phyloP scores from a whole-genome alignment of 1,140 invertebrate genomes.

The Drosophila sp. region DNA sequence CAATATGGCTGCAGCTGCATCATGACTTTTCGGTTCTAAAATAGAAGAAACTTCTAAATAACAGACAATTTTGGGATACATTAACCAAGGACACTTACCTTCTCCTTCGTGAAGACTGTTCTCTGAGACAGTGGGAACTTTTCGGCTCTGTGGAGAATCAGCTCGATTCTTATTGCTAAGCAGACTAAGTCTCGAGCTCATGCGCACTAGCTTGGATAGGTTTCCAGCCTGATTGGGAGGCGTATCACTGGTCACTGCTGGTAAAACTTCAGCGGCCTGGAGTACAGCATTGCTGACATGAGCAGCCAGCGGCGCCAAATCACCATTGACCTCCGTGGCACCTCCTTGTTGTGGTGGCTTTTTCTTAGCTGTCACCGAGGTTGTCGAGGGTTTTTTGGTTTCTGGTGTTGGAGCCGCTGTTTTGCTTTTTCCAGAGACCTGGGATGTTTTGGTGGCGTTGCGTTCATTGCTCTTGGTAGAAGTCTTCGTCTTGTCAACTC shows the following conservation, averaged over 20 bases:
- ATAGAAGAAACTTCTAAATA: background rate
- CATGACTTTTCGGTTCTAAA: slow-evolving; percentile 26
- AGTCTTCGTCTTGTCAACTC: slow-evolving; percentile 26
- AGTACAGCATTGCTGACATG: slow-evolving; percentile 64
- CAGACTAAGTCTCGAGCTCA: slow-evolving; percentile 64
- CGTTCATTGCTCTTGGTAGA: slow-evolving; percentile 45
- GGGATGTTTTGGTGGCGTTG: slow-evolving; percentile 23
- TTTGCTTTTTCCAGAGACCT: slow-evolving; percentile 28
- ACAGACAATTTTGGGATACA: background rate
- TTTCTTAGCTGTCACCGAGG: slow-evolving; percentile 18
- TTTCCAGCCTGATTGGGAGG: slow-evolving; percentile 46
- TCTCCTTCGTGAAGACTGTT: slow-evolving; percentile 36
- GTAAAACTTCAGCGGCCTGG: slow-evolving; percentile 63
- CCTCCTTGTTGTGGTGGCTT: slow-evolving; percentile 25
- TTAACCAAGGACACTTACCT: slow-evolving; percentile 32
- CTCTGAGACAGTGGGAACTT: slow-evolving; percentile 58
- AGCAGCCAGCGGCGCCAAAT: slow-evolving; percentile 58
- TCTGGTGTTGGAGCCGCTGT: slow-evolving; percentile 15
- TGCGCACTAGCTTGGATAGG: slow-evolving; percentile 61
- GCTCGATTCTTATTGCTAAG: slow-evolving; percentile 61
- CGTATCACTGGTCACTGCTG: slow-evolving; percentile 57
- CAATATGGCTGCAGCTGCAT: slow-evolving; percentile 64
- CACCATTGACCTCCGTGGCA: slow-evolving; percentile 2
- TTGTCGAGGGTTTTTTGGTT: slow-evolving; percentile 24
- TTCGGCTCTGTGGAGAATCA: slow-evolving; percentile 62